Evolutionary conservation across 1,140 invertebrate genomes (phyloP).

Genomic region (Ooceraea biroi): DNA sequence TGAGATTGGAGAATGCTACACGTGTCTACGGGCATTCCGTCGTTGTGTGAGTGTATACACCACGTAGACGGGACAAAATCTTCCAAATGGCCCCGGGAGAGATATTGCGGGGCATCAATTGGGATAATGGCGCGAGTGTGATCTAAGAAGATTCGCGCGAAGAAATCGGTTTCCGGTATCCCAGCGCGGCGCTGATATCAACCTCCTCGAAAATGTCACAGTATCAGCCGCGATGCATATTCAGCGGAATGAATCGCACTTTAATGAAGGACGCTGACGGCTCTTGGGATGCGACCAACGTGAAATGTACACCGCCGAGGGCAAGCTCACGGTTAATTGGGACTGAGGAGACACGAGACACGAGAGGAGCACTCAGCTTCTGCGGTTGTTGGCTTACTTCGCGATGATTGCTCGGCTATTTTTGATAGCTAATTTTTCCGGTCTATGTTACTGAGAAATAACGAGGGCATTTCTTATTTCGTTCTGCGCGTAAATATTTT

Average conservation of each 20-base stretch:
- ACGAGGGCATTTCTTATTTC: not conserved
- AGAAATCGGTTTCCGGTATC: conserved; percentile 59
- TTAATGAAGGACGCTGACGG: conserved; percentile 67
- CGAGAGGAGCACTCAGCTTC: not conserved
- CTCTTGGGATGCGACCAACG: conserved; percentile 23
- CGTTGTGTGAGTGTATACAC: conserved; percentile 28
- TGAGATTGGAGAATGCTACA: conserved; percentile 36
- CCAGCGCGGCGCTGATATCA: conserved; percentile 10
- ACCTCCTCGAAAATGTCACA: conserved; percentile 41
- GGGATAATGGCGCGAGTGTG: conserved; percentile 71
- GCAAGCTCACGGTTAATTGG: conserved; percentile 65
- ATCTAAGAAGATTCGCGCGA: conserved; percentile 53
- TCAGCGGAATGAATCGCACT: conserved; percentile 69
- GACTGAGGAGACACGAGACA: conserved; percentile 45
- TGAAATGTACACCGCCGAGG: conserved; percentile 70
- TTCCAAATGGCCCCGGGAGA: conserved; percentile 65
- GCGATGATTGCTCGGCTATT: conserved; percentile 30
- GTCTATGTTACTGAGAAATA: not conserved
- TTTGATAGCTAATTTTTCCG: conserved; percentile 4
- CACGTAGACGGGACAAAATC: conserved; percentile 50
- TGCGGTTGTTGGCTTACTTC: not conserved
- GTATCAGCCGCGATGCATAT: conserved; percentile 65
- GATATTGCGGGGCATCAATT: conserved; percentile 72
- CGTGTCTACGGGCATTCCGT: conserved; percentile 27
- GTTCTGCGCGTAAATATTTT: not conserved